Conservation (phyloP, 2,888 invertebrate species). For the Anorthoa munda region DNA sequence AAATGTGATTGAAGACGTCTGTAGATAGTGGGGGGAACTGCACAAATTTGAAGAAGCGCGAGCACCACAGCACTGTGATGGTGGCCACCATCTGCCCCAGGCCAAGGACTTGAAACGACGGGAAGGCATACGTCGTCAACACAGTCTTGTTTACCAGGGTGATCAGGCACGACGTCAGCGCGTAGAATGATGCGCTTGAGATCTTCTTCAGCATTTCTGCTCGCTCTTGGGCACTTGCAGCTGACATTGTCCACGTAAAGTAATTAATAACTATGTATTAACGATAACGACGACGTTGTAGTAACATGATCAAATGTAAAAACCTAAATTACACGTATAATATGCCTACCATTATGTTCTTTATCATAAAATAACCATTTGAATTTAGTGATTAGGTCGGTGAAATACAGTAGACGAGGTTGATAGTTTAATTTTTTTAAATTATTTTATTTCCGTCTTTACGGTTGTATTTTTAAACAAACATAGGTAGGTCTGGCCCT, state of each 20-base stretch:
- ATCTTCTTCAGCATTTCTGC: slow-evolving; percentile 90
- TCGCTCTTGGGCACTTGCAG: slow-evolving; percentile 73
- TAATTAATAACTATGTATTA: slow-evolving; percentile 45
- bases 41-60: slow-evolving; percentile 93
- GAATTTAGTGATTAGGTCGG: not conserved
- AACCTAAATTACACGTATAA: not conserved
- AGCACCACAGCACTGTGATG: slow-evolving; percentile 94
- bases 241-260: slow-evolving; percentile 58
- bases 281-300: slow-evolving; percentile 59
- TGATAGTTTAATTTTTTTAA: too few species aligned
- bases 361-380: not conserved
- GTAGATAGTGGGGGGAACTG: slow-evolving; percentile 94
- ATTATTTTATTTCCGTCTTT: not conserved
- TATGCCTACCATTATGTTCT: not conserved
- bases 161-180: slow-evolving; percentile 97
- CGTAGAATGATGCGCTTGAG: slow-evolving; percentile 97
- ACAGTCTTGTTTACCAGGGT: slow-evolving; percentile 99
- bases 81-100: slow-evolving; percentile 98
- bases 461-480: not conserved
- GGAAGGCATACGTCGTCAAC: slow-evolving; percentile 97
- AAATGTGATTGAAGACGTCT: slow-evolving; percentile 94
- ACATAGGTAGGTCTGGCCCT: not conserved
- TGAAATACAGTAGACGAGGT: too few species aligned
- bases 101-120: slow-evolving; percentile 97
- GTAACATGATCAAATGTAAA: slow-evolving; percentile 61